phyloP scores from a whole-genome alignment of 2,113 vertebrate species.

The Daubentonia madagascariensis region DNA sequence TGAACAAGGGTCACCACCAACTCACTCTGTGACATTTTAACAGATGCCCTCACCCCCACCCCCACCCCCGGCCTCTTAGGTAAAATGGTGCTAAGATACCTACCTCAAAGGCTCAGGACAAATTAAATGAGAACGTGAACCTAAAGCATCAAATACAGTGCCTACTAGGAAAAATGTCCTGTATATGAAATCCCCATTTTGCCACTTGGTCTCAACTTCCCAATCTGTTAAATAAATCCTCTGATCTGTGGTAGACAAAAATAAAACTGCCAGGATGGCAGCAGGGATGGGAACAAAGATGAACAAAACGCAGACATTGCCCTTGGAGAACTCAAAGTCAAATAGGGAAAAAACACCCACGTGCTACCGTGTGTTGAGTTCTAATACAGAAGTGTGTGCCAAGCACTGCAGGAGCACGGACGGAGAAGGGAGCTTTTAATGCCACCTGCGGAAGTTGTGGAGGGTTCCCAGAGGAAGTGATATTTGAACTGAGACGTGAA shows the following conservation, averaged over 20 bases:
- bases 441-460: neutral
- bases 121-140: neutral
- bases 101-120: neutral
- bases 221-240: neutral
- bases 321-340: neutral
- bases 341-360: neutral
- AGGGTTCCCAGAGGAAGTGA: neutral
- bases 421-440: neutral
- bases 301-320: neutral
- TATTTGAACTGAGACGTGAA: neutral
- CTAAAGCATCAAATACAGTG: neutral
- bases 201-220: neutral
- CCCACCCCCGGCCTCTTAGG: rapidly evolving
- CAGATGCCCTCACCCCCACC: neutral
- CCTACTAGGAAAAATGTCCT: neutral
- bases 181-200: neutral
- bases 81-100: neutral
- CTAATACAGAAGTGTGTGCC: neutral
- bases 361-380: neutral
- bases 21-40: neutral
- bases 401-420: neutral
- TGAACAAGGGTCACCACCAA: neutral
- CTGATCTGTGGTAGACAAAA: neutral
- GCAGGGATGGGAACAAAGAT: neutral
- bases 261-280: neutral